Conservation (phyloP, 2,113 vertebrate genomes). For the Prinia subflava region DNA sequence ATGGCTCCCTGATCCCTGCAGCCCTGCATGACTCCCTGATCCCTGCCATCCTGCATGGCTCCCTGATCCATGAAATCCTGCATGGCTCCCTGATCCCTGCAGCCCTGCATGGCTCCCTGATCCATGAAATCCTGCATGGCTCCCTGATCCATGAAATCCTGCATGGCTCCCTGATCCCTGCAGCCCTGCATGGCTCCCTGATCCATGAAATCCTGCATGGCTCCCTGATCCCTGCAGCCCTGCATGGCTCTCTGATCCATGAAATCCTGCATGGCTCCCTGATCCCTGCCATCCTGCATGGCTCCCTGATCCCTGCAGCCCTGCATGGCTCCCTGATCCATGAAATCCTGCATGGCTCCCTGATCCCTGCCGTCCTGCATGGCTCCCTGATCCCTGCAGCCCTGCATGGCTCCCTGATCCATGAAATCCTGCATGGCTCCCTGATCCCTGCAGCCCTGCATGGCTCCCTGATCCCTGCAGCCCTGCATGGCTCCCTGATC, state of each 20-base stretch:
- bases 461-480: background rate
- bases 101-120: no score
- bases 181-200: no score
- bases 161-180: no score
- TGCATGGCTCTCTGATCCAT: background rate
- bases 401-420: background rate
- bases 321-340: accelerated
- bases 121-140: background rate
- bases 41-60: no score
- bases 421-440: background rate
- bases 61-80: no score
- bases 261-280: no score
- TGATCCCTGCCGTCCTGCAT: background rate
- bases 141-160: background rate
- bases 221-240: background rate
- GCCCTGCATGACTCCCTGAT: background rate
- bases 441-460: background rate
- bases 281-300: background rate
- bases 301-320: background rate
- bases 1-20: no score
- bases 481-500: no score
- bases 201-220: no score
- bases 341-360: background rate
- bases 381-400: background rate
- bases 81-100: background rate